Evolutionary conservation across 2,888 invertebrate genomes (phyloP).

Genomic region (Macrophya annulata): DNA sequence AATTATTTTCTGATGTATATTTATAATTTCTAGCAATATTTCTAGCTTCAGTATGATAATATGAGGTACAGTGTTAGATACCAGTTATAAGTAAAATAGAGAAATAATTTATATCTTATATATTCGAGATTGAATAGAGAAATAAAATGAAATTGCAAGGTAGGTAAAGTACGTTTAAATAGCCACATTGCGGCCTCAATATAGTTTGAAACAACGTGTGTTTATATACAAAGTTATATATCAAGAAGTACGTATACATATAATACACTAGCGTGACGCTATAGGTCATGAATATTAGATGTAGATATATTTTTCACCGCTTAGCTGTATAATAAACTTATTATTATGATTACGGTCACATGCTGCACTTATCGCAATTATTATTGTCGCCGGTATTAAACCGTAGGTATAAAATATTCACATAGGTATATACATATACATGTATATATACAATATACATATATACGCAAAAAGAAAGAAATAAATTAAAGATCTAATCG

Average conservation of each 20-base stretch:
- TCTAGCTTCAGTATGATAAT: not conserved
- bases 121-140: not conserved
- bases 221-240: slow-evolving; percentile 2
- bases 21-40: not conserved
- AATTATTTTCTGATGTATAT: not conserved
- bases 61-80: not conserved
- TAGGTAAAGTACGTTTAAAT: not conserved
- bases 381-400: slow-evolving; percentile 1
- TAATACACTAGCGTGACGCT: slow-evolving; percentile 20
- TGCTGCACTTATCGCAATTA: slow-evolving; percentile 42
- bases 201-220: not conserved
- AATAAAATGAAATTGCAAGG: not conserved
- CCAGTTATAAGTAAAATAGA: not conserved
- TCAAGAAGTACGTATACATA: not conserved
- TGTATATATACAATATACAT: not conserved
- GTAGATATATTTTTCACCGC: slow-evolving; percentile 28
- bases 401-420: not conserved
- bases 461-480: not conserved
- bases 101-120: not conserved
- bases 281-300: slow-evolving; percentile 42
- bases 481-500: slow-evolving; percentile 48
- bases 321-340: slow-evolving; percentile 6
- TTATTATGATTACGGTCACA: slow-evolving; percentile 37
- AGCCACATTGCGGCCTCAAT: not conserved
- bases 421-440: not conserved